These are phyloP conservation scores for Aspidoscelis tigris DNA, from an alignment of 2,113 vertebrate genomes.

Conservation along the genomic window DNA sequence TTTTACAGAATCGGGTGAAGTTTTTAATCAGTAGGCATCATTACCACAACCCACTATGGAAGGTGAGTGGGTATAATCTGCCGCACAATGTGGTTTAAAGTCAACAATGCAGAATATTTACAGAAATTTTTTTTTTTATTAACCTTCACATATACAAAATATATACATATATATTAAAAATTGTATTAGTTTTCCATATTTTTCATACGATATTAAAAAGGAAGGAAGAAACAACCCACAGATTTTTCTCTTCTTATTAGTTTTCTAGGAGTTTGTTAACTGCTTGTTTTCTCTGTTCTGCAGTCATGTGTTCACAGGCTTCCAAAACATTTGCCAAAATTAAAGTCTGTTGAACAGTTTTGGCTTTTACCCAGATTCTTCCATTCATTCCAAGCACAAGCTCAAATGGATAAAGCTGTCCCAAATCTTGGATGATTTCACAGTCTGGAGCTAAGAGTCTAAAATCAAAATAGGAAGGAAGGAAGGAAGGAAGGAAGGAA, in stretches of 20 bases:
- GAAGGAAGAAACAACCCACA: not conserved
- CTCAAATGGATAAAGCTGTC: slow-evolving; percentile 89
- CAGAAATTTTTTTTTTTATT: not conserved
- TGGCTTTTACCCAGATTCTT: slow-evolving; percentile 90
- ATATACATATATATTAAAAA: not conserved
- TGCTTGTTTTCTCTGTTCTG: slow-evolving; percentile 84
- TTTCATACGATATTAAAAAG: not conserved
- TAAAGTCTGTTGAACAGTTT: slow-evolving; percentile 88
- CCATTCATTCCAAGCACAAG: slow-evolving; percentile 94
- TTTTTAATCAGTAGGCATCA: not conserved
- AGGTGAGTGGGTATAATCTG: not conserved
- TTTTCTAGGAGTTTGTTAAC: slow-evolving; percentile 83
- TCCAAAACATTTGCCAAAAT: slow-evolving; percentile 92
- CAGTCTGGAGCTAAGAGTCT: slow-evolving; percentile 88
- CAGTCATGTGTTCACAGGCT: slow-evolving; percentile 90
- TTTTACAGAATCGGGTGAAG: not conserved
- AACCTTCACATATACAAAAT: slow-evolving; percentile 3
- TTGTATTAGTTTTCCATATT: not conserved
- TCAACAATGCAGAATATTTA: not conserved
- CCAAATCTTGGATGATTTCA: slow-evolving; percentile 86
- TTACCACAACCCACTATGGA: not conserved
- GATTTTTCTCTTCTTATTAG: slow-evolving; percentile 52
- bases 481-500: slow-evolving; percentile 12
- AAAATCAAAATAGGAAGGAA: slow-evolving; percentile 41
- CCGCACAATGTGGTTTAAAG: not conserved